These are phyloP conservation scores for Trididemnum clinides DNA, from an alignment of 23 tunicate species.

Conservation along the genomic window DNA sequence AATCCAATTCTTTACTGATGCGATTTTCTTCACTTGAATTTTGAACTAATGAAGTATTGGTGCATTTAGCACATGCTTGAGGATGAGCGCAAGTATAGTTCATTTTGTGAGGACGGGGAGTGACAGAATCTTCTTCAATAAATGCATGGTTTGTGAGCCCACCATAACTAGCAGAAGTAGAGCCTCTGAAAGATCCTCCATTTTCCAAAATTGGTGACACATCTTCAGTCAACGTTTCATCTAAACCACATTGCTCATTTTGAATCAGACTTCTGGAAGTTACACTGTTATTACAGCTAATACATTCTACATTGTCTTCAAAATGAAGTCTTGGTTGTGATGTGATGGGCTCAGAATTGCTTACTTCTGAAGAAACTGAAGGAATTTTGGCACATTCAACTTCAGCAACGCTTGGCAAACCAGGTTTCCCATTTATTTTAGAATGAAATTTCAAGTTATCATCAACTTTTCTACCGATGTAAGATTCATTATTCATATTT, in stretches of 20 bases:
- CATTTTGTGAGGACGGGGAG: constrained; percentile 63
- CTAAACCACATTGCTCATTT: constrained; percentile 9
- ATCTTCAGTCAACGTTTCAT: constrained; percentile 15
- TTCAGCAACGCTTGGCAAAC: background rate
- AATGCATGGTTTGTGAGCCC: constrained; percentile 57
- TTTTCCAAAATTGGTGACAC: constrained; percentile 10
- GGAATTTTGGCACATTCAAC: background rate
- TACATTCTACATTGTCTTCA: background rate
- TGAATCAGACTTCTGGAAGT: background rate
- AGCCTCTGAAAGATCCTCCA: background rate
- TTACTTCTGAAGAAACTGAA: background rate
- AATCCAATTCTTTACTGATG: background rate
- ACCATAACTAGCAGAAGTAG: background rate
- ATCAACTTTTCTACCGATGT: constrained; percentile 25
- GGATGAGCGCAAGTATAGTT: constrained; percentile 46
- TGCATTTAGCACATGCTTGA: constrained; percentile 31
- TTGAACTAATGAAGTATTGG: background rate
- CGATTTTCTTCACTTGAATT: background rate
- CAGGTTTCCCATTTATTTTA: background rate
- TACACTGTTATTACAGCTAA: background rate
- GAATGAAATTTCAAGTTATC: constrained; percentile 35
- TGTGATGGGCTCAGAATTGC: background rate
- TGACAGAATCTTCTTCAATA: constrained; percentile 49
- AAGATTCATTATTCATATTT: constrained; percentile 38
- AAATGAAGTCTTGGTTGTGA: background rate